Base-by-base conservation (phyloP, 2,888 invertebrate genomes). In the Lepidonotus clava region DNA sequence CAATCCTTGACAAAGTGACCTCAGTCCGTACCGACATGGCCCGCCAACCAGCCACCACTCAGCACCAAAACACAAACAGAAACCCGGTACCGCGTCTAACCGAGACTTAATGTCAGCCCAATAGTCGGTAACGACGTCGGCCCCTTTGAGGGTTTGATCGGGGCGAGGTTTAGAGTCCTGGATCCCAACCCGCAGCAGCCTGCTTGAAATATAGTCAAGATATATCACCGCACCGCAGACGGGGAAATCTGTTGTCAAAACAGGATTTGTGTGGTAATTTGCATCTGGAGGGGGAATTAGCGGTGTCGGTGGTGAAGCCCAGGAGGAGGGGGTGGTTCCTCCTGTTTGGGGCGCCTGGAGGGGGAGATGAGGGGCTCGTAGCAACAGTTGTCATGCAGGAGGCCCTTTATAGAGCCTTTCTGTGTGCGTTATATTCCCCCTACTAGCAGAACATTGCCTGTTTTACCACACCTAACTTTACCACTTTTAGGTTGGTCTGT, bases 271-370 rank as follows among this genome's bases (percentile, higher is more conserved):
- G 11, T 80, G 41, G 46, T 28, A 80, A 80, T 80, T 80, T 80
- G 80, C 80, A 80, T 80, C 80, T 80, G 80, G 80, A 80, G 41
- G 80, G 71, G 28, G 76, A 76, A 76, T 76, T 76, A 76, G 61
- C 28, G 21, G 61, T 61, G 61, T 11, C 24, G 1, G 28, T 2
- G 61, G 61, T 5, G 21, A 32, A 53, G 53, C 28, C 24, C 2
- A 61, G n/a, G n/a, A 28, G 61, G 61, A 61, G 61, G 5, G 24
- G 61, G 11, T 28, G 61, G 24, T n/a, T n/a, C n/a, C n/a, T n/a
- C n/a, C n/a, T n/a, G n/a, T n/a, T 24, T n/a, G 61, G 21, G 61
- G 21, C 28, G 61, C 53, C 53, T 1, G 61, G 21, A 2, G 61
- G 61, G 24, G 61, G 28, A 11, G 28, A 46, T 18, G 18, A 11